Base-by-base conservation (phyloP, 2,888 invertebrate genomes). In the Hololepta plana region DNA sequence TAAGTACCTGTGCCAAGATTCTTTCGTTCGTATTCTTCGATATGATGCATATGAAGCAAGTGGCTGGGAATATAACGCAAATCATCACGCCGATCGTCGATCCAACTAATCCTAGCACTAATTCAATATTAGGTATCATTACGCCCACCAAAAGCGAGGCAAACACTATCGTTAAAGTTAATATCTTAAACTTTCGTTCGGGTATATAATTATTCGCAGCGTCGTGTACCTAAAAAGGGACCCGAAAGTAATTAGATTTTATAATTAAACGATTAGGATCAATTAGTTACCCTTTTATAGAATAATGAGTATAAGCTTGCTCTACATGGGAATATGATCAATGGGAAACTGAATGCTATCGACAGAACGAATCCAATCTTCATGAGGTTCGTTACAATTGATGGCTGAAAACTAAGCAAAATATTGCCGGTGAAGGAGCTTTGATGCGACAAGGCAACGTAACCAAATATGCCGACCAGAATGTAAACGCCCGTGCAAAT, bases 291-390 rank as follows among this genome's bases (percentile, higher is more conserved):
- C 65, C 75, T 72, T 45, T 72, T 70, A 46, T 81, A 91, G 4
- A 93, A 56, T 30, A 96, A 66, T 0, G 91, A 95, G 58, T 90
- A 82, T 12, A 96, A 60, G 47, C 91, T 90, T 7, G 85, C 85
- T 31, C 96, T 62, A 47, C 93, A 93, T 1, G 96, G 96, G 55
- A 95, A 95, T 49, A 96, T 84, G 40, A 91, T 85, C 35, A 98
- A 64, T 2, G 96, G 96, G 57, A 96, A 95, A 46, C 93, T 93
- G 50, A 91, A 84, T 9, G 91, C 91, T 15, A 96, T 71, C 1
- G 93, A 91, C 41, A 93, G 60, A 5, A 95, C 80, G 59, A 96
- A 96, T 13, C 91, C 88, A 35, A 93, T 63, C 62, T 93, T 93
- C 44, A 95, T 85, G 30, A 81, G 64, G 54, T 93, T 87, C 39